A percentile compares a stretch with the other conserved stretches of the same genome.
These are phyloP conservation scores for Rhinogobius similis DNA, from an alignment of 2,113 vertebrate genomes.

Conservation along the genomic window DNA sequence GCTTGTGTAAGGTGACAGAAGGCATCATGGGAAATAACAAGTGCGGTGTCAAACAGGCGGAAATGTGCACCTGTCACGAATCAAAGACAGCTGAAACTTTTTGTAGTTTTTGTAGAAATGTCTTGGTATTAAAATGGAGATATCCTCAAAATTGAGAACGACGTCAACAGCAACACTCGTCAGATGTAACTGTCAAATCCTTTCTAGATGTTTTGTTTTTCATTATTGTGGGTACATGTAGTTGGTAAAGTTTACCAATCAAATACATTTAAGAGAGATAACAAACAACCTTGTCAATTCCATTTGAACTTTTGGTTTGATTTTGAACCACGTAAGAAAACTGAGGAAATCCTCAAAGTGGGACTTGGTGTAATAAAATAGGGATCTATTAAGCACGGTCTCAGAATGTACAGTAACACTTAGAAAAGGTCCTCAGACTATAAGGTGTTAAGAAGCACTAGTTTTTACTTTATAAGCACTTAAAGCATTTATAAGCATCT, in stretches of 20 bases:
- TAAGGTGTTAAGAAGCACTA: background rate
- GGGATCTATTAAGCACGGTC: no score
- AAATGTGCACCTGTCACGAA: conserved; percentile 15
- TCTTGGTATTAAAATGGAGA: background rate
- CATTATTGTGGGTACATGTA: no score
- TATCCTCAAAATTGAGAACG: no score
- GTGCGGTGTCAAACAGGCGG: background rate
- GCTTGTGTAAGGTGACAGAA: conserved; percentile 38
- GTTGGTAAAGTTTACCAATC: no score
- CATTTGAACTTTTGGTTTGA: no score
- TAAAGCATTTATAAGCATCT: no score
- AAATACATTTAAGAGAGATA: no score
- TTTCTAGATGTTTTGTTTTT: background rate
- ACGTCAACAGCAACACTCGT: background rate
- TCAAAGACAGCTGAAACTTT: background rate
- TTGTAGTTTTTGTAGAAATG: background rate
- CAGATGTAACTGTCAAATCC: background rate
- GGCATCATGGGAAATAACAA: conserved; percentile 17
- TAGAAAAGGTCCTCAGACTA: no score
- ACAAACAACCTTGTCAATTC: no score
- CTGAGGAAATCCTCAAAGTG: background rate
- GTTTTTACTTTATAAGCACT: no score
- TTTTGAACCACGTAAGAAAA: background rate
- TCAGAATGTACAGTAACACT: no score
- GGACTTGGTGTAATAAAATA: background rate